phyloP scores from a whole-genome alignment of 2,888 invertebrate species.

The Chironomus riparius region DNA sequence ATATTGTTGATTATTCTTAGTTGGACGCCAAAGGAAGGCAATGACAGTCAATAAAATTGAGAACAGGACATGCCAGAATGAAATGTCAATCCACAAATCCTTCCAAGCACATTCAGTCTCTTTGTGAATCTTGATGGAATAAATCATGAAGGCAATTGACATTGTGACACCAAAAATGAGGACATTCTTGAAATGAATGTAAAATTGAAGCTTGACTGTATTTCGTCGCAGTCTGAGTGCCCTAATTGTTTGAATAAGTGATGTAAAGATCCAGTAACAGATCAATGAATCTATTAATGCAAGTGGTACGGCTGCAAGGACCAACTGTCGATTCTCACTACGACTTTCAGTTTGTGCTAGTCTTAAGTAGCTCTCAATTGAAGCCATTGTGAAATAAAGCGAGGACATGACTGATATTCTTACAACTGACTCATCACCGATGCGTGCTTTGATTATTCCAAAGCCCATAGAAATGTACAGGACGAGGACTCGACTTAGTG shows the following conservation, averaged over 20 bases:
- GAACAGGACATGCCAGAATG: slow-evolving; percentile 92
- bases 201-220: slow-evolving; percentile 78
- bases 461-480: slow-evolving; percentile 92
- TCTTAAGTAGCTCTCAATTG: slow-evolving; percentile 78
- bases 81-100: slow-evolving; percentile 88
- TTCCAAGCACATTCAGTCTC: slow-evolving; percentile 78
- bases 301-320: slow-evolving; percentile 76
- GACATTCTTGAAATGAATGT: slow-evolving; percentile 90
- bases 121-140: slow-evolving; percentile 76
- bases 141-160: slow-evolving; percentile 87
- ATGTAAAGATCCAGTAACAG: slow-evolving; percentile 91
- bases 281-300: slow-evolving; percentile 78
- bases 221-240: slow-evolving; percentile 81
- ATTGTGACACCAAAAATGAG: slow-evolving; percentile 84
- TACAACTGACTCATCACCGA: slow-evolving; percentile 59
- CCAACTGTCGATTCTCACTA: slow-evolving; percentile 48
- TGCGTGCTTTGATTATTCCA: slow-evolving; percentile 56
- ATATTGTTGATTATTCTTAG: slow-evolving; percentile 89
- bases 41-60: slow-evolving; percentile 79
- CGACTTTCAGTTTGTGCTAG: slow-evolving; percentile 56
- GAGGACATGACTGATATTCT: slow-evolving; percentile 76
- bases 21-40: slow-evolving; percentile 92
- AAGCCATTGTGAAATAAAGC: slow-evolving; percentile 73
- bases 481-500: slow-evolving; percentile 85
- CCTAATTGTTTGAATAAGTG: slow-evolving; percentile 80